Evolutionary conservation across 2,113 vertebrate genomes (phyloP), one percentile per base, ranked within the genome.

Genomic region (Grantiella picta): DNA sequence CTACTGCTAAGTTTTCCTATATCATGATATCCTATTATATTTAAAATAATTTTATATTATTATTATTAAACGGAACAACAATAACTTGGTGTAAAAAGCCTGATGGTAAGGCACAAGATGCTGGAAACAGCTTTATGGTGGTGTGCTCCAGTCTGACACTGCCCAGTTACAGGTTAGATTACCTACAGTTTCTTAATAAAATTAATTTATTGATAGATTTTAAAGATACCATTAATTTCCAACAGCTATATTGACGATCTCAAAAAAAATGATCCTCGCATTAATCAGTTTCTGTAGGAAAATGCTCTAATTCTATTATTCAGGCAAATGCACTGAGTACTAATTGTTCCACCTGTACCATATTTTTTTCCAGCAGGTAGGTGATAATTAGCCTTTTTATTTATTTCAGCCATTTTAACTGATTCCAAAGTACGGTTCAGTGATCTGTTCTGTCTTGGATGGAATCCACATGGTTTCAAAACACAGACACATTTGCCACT

Each of bases 361-460:
- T 31, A 9, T 27, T 65, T 71, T 78, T 65, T 56, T 33, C 27
- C 38, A 85, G 47, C 31, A 93, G 25, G 66, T 35, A 36, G 20
- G 16, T 81, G 56, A 68, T 80, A 82, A 94, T 91, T 60, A 90
- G 28, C 12, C 16, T 53, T 92, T 80, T 59, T 60, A 69, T 95
- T 93, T 90, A 83, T 90, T 95, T 90, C 82, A 92, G 18, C 24
- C 49, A 78, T 65, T 93, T 96, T 82, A 92, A 83, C 59, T 45
- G 38, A 52, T 83, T 88, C 54, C 23, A 85, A 89, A 57, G 21
- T 33, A 80, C 5, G 5, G 59, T 77, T 96, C 68, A 64, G 63
- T 83, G 88, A 75, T 66, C 50, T 83, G 33, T 23, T 86, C 68
- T 86, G 23, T 66, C 60, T 90, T 92, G 83, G 69, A 91, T 63